Evolutionary conservation across 1,140 invertebrate genomes (phyloP), one percentile per base, ranked within the genome.

Genomic region (Heliconius melpomene): DNA sequence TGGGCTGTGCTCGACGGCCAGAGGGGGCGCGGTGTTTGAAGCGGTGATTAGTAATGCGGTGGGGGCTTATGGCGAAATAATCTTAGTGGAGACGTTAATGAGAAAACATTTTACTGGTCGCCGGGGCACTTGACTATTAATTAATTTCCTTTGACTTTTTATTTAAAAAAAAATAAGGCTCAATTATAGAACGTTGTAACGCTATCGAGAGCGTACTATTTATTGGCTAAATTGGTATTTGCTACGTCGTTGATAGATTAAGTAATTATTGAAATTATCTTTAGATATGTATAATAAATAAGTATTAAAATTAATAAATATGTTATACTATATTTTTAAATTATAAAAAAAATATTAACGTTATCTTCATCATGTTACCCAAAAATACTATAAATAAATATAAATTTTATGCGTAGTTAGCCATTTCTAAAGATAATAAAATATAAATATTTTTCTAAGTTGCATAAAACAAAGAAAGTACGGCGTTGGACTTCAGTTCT

Each of bases 61-160:
- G 84, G 85, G 88, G 86, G 89, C 88, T 90, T 91, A 92, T 89
- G 90, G 89, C 86, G 82, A 90, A 92, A 93, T 91, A 91, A 91
- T 91, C 90, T 91, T 91, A 88, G 86, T 88, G 87, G 85, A 89
- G 85, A 85, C 87, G 86, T 86, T 92, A 92, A 92, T 92, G 91
- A 92, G 91, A 92, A 92, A 91, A 91, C 87, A 91, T 89, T 90
- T 87, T 85, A 80, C 84, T 86, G 84, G 79, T 84, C 81, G 82
- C 82, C 84, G 80, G 80, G 86, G 83, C 82, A 85, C 86, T 88
- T 86, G 83, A 85, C 84, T 83, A 89, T 89, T 87, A 88, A 91
- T 91, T 90, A 87, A 89, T 88, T 87, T 87, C 85, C 78, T 87
- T 88, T 82, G 81, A 85, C 83, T 86, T 86, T 84, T 85, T 80